A percentile compares a stretch with the other conserved stretches of the same genome.
Evolutionary conservation across 1,140 invertebrate species (phyloP).

Genomic region (Magallana gigas): DNA sequence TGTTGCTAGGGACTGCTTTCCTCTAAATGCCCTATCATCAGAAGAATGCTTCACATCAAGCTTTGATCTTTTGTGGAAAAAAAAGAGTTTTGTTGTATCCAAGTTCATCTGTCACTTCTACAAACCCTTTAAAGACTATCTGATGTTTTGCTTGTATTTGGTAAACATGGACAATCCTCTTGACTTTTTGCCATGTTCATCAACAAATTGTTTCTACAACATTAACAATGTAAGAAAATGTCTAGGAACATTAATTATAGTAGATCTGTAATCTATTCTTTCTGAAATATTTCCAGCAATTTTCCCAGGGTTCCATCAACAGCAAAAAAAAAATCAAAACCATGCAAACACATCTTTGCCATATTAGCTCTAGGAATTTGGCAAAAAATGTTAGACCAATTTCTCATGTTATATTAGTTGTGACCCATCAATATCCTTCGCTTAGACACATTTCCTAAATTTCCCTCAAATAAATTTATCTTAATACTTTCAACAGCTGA

Average conservation of each 20-base stretch:
- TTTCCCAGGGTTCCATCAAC: constrained; percentile 3
- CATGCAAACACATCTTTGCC: neutral
- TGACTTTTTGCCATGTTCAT: neutral
- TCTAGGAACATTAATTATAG: neutral
- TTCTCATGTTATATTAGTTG: constrained; percentile 18
- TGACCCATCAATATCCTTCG: constrained; percentile 16
- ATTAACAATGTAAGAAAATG: neutral
- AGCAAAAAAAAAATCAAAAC: neutral
- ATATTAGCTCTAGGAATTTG: constrained; percentile 17
- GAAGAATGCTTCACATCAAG: neutral
- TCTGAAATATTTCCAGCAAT: neutral
- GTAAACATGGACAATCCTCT: neutral
- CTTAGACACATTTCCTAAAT: constrained; percentile 20
- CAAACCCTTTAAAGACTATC: neutral
- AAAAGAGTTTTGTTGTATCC: neutral
- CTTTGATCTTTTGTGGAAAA: neutral
- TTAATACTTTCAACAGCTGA: constrained; percentile 42
- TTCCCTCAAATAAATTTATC: constrained; percentile 18
- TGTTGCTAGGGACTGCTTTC: neutral
- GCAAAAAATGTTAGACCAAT: neutral
- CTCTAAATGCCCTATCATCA: neutral
- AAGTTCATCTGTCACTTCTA: neutral
- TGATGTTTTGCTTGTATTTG: neutral
- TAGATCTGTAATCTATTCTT: neutral
- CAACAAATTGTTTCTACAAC: constrained; percentile 3